These are phyloP conservation scores for Chanos chanos DNA, from an alignment of 2,797 vertebrate species.

Conservation along the genomic window DNA sequence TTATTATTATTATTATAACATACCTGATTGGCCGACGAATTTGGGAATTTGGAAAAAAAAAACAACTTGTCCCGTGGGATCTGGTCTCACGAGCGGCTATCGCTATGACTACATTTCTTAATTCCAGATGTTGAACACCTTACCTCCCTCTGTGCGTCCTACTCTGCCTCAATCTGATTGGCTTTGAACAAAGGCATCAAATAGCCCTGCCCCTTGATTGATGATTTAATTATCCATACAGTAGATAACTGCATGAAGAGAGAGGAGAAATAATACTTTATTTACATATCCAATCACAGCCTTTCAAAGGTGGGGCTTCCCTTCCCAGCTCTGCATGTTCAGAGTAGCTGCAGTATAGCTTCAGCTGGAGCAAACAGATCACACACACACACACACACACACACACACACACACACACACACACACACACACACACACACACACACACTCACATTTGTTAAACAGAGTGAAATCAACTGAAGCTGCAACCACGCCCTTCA, in stretches of 20 bases:
- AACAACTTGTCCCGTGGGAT: constrained; percentile 74
- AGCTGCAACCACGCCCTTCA: too few relatives aligned
- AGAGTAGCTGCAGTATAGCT: too few relatives aligned
- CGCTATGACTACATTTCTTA: constrained; percentile 72
- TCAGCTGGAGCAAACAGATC: constrained; percentile 14
- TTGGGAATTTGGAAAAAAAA: too few relatives aligned
- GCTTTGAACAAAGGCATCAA: constrained; percentile 79
- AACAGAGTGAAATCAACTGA: neutral
- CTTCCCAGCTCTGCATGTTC: constrained; percentile 11
- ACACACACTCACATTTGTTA: constrained; percentile 7
- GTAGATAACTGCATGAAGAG: constrained; percentile 79
- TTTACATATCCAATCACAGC: constrained; percentile 90
- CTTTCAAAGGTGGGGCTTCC: constrained; percentile 73
- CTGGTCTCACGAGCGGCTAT: constrained; percentile 78
- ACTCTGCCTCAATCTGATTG: constrained; percentile 75
- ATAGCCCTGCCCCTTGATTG: constrained; percentile 87
- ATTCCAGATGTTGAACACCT: constrained; percentile 84
- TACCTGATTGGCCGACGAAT: constrained; percentile 68
- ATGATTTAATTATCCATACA: constrained; percentile 99
- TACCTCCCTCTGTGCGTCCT: constrained; percentile 75
- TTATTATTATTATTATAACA: too few relatives aligned
- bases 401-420: constrained; percentile 10
- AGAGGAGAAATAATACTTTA: constrained; percentile 75
- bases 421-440: constrained; percentile 19
- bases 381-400: constrained; percentile 39